Conservation (phyloP, 23 tunicate genomes). For the Trididemnum clinides region DNA sequence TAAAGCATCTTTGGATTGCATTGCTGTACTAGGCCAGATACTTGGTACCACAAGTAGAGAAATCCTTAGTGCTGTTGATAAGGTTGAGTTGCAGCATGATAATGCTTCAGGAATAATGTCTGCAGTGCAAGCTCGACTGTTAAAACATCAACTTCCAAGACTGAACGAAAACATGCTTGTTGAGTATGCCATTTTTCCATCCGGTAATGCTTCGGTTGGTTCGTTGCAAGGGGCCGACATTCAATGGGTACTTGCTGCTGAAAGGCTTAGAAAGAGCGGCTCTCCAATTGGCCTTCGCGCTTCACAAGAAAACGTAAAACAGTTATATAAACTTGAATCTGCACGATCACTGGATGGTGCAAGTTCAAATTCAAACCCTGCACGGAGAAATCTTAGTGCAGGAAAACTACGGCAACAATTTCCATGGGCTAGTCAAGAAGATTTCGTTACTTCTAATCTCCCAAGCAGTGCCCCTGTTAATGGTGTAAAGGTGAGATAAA, state of each 20-base stretch:
- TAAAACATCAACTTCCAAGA: slow-evolving; percentile 68
- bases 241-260: slow-evolving; percentile 69
- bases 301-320: background rate
- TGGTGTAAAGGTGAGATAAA: background rate
- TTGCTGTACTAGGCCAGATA: slow-evolving; percentile 64
- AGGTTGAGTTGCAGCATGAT: slow-evolving; percentile 63
- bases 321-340: background rate
- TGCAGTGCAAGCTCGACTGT: slow-evolving; percentile 75
- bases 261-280: background rate
- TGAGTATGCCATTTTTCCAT: slow-evolving; percentile 70
- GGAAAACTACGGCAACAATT: slow-evolving; percentile 78
- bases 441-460: slow-evolving; percentile 16
- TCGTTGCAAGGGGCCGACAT: slow-evolving; percentile 73
- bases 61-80: slow-evolving; percentile 63
- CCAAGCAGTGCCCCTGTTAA: slow-evolving; percentile 87
- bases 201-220: slow-evolving; percentile 34
- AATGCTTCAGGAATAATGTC: slow-evolving; percentile 87
- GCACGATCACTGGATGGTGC: background rate
- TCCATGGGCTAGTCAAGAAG: slow-evolving; percentile 69
- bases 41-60: slow-evolving; percentile 36
- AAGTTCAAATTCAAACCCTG: background rate
- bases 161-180: slow-evolving; percentile 67
- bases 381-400: slow-evolving; percentile 68
- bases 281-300: background rate
- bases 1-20: slow-evolving; percentile 69